Base-by-base conservation (phyloP, 2,797 vertebrate species). In the Numenius phaeopus region DNA sequence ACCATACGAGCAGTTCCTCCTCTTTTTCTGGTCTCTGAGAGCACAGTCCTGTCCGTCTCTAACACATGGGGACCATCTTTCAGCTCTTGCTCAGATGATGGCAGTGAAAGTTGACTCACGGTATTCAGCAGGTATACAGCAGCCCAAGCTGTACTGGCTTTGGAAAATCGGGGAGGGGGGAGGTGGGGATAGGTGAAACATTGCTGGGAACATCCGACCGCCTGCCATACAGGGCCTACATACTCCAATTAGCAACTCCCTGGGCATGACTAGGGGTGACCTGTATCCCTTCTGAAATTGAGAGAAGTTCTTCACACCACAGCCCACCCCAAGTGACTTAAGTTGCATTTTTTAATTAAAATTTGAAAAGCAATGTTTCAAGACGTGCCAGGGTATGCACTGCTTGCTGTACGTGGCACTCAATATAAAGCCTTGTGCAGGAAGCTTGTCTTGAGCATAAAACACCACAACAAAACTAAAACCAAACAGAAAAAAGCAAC, bases 161-260 rank as follows among this genome's bases (percentile, higher is more conserved):
- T 65, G 50, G 27, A 61, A 88, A 87, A 83, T 23, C 3, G 2
- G 8, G 24, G 11, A 3, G 2, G 8, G 24, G 11, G 4, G 15
- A 12, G 15, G 18, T 27, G 11, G 26, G 24, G 29, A 3, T 37
- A 8, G 34, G 34, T 37, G 8, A 12, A 49, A 49, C 7, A 37
- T 10, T 83, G 20, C 46, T 71, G 50, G 55, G 44, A 78, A 52
- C 9, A 72, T 44, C 46, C 0, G 0, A 40, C 50, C 72, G 24
- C 32, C 40, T 62, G 27, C 49, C 78, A 49, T 14, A 44, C 6
- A 32, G 16, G 10, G 20, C 29, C 24, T 71, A 18, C 12, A 42
- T 1, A 50, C 4, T 22, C 52, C 49, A 49, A 0, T 2, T 9
- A 26, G 46, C 15, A 83, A 37, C 32, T 27, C 44, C 12, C 10